These are phyloP conservation scores for Rhinolophus ferrumequinum DNA, from an alignment of 2,113 vertebrate species.

Conservation along the genomic window DNA sequence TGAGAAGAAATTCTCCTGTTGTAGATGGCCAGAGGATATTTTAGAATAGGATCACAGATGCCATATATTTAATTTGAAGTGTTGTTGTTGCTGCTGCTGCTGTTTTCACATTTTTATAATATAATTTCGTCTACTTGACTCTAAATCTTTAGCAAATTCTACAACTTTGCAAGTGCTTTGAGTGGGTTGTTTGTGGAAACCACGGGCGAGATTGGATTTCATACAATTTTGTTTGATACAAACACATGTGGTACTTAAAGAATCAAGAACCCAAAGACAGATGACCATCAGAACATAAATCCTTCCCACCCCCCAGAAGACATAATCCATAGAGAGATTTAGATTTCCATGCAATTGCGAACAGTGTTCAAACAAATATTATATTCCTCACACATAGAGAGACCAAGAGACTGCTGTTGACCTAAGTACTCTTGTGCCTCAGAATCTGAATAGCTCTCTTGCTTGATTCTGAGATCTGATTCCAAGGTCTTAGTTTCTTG, in stretches of 20 bases:
- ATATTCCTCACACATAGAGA: neutral
- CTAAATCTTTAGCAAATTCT: neutral
- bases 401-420: neutral
- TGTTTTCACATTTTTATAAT: neutral
- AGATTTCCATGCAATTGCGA: neutral
- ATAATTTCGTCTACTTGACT: neutral
- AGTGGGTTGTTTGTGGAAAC: neutral
- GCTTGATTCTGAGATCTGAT: neutral
- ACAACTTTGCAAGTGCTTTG: neutral
- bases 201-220: neutral
- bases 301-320: neutral
- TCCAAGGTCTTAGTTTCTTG: neutral
- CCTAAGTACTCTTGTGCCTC: neutral
- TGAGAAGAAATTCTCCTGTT: neutral
- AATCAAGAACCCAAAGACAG: neutral
- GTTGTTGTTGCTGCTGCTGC: neutral
- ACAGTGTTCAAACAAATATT: neutral
- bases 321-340: neutral
- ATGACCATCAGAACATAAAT: neutral
- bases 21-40: neutral
- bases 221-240: neutral
- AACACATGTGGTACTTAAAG: neutral
- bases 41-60: neutral
- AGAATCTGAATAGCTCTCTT: neutral
- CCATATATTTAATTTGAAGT: neutral